These are phyloP conservation scores for Teinopalpus imperialis DNA, from an alignment of 2,888 invertebrate species.

Conservation along the genomic window DNA sequence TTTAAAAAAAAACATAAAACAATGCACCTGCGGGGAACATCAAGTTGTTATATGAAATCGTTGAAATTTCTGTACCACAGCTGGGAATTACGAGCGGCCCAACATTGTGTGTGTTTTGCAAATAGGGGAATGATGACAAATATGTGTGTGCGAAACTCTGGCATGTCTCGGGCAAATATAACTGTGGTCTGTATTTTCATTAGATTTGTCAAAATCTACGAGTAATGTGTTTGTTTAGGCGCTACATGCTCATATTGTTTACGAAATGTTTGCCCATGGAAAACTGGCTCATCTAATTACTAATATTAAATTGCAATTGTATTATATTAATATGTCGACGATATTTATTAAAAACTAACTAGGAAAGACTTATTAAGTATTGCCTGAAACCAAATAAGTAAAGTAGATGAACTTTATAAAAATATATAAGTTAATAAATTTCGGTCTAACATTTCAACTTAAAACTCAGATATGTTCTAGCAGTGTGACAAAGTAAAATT, in stretches of 20 bases:
- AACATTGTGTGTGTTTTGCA: conserved; percentile 17
- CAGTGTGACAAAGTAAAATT: too few species aligned
- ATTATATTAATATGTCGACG: too few species aligned
- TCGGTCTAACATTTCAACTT: too few species aligned
- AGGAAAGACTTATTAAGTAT: too few species aligned
- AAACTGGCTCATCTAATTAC: too few species aligned
- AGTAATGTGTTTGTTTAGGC: conserved; percentile 5
- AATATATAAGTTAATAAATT: too few species aligned
- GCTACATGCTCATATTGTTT: neutral
- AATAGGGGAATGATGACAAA: conserved; percentile 19
- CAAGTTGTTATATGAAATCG: conserved; percentile 7
- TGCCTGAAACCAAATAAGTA: too few species aligned
- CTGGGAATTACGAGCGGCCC: conserved; percentile 4
- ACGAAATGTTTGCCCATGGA: too few species aligned
- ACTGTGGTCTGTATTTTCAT: conserved; percentile 10
- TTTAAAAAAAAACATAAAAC: conserved; percentile 9
- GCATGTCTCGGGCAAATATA: conserved; percentile 8
- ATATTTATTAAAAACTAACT: too few species aligned
- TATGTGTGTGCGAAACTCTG: conserved; percentile 2
- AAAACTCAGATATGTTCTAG: too few species aligned
- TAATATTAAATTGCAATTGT: too few species aligned
- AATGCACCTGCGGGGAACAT: conserved; percentile 2
- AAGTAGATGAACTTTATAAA: too few species aligned
- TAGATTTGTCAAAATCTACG: conserved; percentile 4
- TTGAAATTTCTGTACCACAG: conserved; percentile 2